These are phyloP conservation scores for Rhadinocentrus ornatus DNA, from an alignment of 2,797 vertebrate genomes.

Conservation along the genomic window DNA sequence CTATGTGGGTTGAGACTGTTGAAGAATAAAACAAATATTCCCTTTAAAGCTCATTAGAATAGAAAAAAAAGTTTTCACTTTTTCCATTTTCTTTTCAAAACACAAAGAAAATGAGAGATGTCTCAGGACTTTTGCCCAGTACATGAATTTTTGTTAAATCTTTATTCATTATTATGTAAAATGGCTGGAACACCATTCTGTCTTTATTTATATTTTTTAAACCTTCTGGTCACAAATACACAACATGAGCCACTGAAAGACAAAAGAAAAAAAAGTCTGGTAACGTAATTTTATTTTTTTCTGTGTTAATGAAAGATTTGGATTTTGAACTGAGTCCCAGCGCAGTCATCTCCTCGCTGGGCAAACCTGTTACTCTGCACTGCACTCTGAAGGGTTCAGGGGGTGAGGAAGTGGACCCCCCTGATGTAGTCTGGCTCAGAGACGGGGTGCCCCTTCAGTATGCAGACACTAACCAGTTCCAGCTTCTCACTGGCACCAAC, in stretches of 20 bases:
- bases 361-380: conserved; percentile 80
- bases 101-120: too few relatives aligned
- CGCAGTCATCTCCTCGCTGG: conserved; percentile 85
- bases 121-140: too few relatives aligned
- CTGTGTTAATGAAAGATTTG: conserved; percentile 66
- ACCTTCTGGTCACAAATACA: too few relatives aligned
- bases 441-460: conserved; percentile 74
- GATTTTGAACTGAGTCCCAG: conserved; percentile 80
- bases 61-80: too few relatives aligned
- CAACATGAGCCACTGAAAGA: not conserved
- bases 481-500: conserved; percentile 79
- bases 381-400: conserved; percentile 78
- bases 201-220: too few relatives aligned
- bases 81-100: too few relatives aligned
- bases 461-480: conserved; percentile 86
- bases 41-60: too few relatives aligned
- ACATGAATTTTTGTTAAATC: too few relatives aligned
- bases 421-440: conserved; percentile 86
- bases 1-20: too few relatives aligned
- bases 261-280: not conserved
- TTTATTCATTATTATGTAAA: too few relatives aligned
- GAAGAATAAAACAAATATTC: too few relatives aligned
- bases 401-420: conserved; percentile 73
- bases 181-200: too few relatives aligned
- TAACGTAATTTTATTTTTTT: not conserved